Evolutionary conservation across 35 echinoderm and acorn worm species (phyloP).

Genomic region (Lytechinus variegatus): DNA sequence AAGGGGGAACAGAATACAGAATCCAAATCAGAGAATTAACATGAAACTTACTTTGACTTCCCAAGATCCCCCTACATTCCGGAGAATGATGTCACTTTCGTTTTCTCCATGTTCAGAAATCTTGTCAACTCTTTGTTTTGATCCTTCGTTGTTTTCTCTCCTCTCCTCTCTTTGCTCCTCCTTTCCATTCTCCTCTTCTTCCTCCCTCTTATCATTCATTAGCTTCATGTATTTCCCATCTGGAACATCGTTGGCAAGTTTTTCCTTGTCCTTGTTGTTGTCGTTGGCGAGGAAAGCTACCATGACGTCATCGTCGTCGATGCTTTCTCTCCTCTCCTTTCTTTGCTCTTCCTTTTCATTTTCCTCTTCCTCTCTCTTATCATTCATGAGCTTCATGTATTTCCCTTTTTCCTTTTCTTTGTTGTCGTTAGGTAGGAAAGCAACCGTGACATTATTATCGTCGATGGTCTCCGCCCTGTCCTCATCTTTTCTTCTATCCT

Average conservation of each 20-base stretch:
- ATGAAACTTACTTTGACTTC: neutral
- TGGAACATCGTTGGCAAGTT: neutral
- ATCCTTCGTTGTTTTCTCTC: too few species aligned
- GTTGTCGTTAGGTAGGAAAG: neutral
- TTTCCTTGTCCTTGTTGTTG: neutral
- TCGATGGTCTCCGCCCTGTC: neutral
- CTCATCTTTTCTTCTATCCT: constrained; percentile 15
- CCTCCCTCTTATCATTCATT: neutral
- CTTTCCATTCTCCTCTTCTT: neutral
- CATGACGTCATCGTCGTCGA: neutral
- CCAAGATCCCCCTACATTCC: neutral
- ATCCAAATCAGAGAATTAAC: too few species aligned
- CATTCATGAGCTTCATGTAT: neutral
- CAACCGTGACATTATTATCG: neutral
- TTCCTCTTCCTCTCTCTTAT: constrained; percentile 3
- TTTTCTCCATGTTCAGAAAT: neutral
- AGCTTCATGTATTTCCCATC: neutral
- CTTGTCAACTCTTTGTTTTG: neutral
- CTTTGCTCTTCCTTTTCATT: neutral
- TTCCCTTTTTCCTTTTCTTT: neutral
- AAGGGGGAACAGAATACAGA: too few species aligned
- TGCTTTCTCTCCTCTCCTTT: neutral
- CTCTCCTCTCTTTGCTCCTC: neutral
- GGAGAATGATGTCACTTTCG: neutral
- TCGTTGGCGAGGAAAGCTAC: neutral